Evolutionary conservation across 2,797 vertebrate species (phyloP), one percentile per base, ranked within the genome.

Genomic region (Lithobates pipiens): DNA sequence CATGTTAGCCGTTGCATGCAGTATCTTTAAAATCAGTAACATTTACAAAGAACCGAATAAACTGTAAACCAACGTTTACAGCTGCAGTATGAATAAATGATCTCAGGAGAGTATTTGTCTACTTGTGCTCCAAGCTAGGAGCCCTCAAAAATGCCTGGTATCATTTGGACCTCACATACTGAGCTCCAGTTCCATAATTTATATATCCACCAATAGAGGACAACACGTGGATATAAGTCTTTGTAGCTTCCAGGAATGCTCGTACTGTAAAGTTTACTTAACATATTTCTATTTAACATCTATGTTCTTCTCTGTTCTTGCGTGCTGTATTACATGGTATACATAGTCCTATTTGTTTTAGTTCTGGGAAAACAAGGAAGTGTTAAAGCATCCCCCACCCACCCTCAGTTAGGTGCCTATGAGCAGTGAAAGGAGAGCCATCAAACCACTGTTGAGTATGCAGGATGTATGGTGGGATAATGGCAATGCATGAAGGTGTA

Each of bases 361-460:
- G 21, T 57, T 34, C 50, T 74, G 46, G 84, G 73, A 83, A 87
- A 84, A 80, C 71, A 87, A 87, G 76, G 76, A 76, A 80, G 77
- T 72, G 57, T 32, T 78, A 86, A 86, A 87, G 86, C 86, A 87
- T 87, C 76, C 86, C 81, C 76, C 63, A 25, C 77, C 39, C 27
- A 32, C 44, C 25, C 57, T 63, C 27, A 65, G 39, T 46, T 50
- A 67, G 46, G 70, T 8, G 57, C 69, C 61, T 54, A 73, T 73
- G 73, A 61, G 39, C 76, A 68, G 71, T 67, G 73, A 57, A 46
- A 74, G 71, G 80, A 61, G 34, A 80, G 61, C 77, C 63, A 76
- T 73, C 61, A 87, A 87, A 79, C 63, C n/a, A 71, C 44, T 32
- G 36, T 71, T 57, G 80, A 83, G 42, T 73, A 82, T 82, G 80